Percentiles rank a stretch among this genome's conserved stretches.
phyloP scores from a whole-genome alignment of 2,797 vertebrate species.

The Ispidina picta region DNA sequence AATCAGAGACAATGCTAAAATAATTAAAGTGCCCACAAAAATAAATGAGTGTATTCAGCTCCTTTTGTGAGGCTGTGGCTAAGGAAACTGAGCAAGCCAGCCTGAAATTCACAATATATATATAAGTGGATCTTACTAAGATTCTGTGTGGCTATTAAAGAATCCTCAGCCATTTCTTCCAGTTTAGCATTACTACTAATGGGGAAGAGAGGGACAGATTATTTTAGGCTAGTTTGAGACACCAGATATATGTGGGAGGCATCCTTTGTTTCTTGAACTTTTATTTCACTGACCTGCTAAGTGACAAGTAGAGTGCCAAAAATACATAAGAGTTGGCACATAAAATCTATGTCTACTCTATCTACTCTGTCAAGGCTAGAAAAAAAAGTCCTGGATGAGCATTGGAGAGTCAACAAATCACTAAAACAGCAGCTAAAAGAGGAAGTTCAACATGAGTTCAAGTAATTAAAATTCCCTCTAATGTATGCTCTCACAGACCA shows the following conservation, averaged over 20 bases:
- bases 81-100: conserved; percentile 31
- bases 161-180: background rate
- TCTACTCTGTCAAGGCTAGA: conserved; percentile 40
- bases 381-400: conserved; percentile 45
- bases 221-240: conserved; percentile 37
- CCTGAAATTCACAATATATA: conserved; percentile 28
- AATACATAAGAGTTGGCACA: conserved; percentile 43
- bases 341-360: conserved; percentile 54
- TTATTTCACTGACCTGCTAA: conserved; percentile 27
- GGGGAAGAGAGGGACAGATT: conserved; percentile 34
- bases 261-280: conserved; percentile 38
- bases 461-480: conserved; percentile 67
- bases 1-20: conserved; percentile 52
- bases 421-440: conserved; percentile 53
- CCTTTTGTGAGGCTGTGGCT: conserved; percentile 13
- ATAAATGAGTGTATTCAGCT: conserved; percentile 8
- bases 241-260: background rate
- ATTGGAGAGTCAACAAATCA: conserved; percentile 66
- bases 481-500: conserved; percentile 9
- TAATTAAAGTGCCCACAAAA: conserved; percentile 45
- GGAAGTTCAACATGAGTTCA: conserved; percentile 59
- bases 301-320: conserved; percentile 55
- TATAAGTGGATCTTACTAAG: conserved; percentile 65
- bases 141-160: conserved; percentile 43
- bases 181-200: conserved; percentile 3